Percentiles rank a stretch among this genome's conserved stretches.
phyloP scores from a whole-genome alignment of 2,888 invertebrate genomes.

The Beris morrisii region DNA sequence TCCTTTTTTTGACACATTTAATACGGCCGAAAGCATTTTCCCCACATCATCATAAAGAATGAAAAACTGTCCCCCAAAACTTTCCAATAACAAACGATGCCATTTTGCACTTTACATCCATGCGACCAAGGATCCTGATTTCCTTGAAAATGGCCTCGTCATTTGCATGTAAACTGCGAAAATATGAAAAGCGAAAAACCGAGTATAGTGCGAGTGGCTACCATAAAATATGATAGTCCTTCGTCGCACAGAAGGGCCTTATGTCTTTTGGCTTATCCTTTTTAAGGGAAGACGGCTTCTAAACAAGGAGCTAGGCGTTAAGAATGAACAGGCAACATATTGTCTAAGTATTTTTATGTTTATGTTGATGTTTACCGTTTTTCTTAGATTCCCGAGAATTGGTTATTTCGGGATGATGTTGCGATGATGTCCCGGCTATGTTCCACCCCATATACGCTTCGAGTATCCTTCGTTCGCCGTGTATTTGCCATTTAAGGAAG shows the following conservation, averaged over 20 bases:
- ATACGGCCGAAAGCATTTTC: too few species aligned
- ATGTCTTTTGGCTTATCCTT: conserved; percentile 1
- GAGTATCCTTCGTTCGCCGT: too few species aligned
- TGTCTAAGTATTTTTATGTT: conserved; percentile 20
- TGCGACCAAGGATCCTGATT: neutral
- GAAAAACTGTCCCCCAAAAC: too few species aligned
- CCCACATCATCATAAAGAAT: too few species aligned
- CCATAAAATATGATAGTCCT: too few species aligned
- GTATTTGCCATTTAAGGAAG: neutral
- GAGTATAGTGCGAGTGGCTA: too few species aligned
- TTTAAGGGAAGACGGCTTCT: neutral
- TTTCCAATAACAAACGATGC: too few species aligned
- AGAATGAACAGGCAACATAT: conserved; percentile 20
- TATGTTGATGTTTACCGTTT: conserved; percentile 18
- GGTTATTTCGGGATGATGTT: too few species aligned
- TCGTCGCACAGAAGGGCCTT: too few species aligned
- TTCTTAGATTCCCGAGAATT: neutral
- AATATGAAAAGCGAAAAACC: conserved; percentile 16
- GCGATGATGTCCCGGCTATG: neutral
- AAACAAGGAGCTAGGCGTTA: conserved; percentile 10
- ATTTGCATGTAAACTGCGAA: conserved; percentile 18
- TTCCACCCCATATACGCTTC: neutral
- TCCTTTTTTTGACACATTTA: too few species aligned
- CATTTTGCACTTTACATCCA: neutral
- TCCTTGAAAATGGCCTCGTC: neutral